phyloP scores from a whole-genome alignment of 2,888 invertebrate genomes.

The Volucella inflata region DNA sequence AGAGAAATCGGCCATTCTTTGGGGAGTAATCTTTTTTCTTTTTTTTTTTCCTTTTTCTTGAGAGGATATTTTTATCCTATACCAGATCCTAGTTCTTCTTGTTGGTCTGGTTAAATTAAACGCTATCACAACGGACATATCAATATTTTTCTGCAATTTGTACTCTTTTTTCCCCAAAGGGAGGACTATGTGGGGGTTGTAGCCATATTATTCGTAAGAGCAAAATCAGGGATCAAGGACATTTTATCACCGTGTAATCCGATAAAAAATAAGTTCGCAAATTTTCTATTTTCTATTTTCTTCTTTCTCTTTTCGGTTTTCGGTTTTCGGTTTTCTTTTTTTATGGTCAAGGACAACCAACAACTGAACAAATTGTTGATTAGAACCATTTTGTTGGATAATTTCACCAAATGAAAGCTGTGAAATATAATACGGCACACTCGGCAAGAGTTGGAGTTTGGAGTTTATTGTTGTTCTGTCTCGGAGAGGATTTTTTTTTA shows the following conservation, averaged over 20 bases:
- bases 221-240: background rate
- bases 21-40: constrained; percentile 21
- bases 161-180: background rate
- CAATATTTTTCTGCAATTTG: constrained; percentile 26
- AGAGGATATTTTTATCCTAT: constrained; percentile 46
- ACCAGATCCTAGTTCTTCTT: constrained; percentile 19
- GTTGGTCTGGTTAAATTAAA: constrained; percentile 45
- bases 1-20: background rate
- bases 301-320: no score
- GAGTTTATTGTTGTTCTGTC: background rate
- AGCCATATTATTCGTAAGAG: no score
- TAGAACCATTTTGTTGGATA: constrained; percentile 35
- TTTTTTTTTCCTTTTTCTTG: constrained; percentile 22
- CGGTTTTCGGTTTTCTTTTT: background rate
- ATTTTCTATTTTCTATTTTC: background rate
- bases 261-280: background rate
- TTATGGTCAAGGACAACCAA: constrained; percentile 21
- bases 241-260: background rate
- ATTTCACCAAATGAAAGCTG: constrained; percentile 31
- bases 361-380: constrained; percentile 44
- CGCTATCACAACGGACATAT: constrained; percentile 42
- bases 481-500: background rate
- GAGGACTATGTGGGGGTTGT: background rate
- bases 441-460: background rate
- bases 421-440: no score